Percentiles rank a stretch among this genome's conserved stretches.
phyloP scores from a whole-genome alignment of 2,797 vertebrate species.

The Mastacembelus armatus region DNA sequence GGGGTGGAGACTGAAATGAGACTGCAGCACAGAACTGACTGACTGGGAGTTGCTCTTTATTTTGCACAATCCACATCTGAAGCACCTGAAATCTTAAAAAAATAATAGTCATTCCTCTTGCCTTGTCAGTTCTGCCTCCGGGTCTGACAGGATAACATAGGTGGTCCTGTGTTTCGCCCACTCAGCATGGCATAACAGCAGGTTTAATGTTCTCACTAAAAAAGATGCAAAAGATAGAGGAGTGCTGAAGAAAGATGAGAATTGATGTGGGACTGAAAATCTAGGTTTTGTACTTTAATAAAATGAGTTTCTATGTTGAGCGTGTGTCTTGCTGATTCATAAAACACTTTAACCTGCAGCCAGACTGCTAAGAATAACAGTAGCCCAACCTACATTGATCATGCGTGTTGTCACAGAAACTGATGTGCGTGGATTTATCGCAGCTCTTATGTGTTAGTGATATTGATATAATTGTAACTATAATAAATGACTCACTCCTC shows the following conservation, averaged over 20 bases:
- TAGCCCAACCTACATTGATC: constrained; percentile 65
- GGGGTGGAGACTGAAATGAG: neutral
- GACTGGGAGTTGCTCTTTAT: neutral
- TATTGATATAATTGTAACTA: constrained; percentile 83
- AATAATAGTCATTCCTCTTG: neutral
- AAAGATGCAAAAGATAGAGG: neutral
- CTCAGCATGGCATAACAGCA: constrained; percentile 7
- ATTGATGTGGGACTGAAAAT: constrained; percentile 1
- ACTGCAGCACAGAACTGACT: neutral
- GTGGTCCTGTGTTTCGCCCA: constrained; percentile 35
- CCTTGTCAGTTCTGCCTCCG: neutral
- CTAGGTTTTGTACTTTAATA: neutral
- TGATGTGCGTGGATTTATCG: constrained; percentile 77
- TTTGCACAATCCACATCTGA: constrained; percentile 6
- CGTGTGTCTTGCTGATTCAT: constrained; percentile 46
- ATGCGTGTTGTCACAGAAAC: constrained; percentile 69
- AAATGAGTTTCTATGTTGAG: constrained; percentile 6
- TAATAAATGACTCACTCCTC: constrained; percentile 77
- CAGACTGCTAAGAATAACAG: constrained; percentile 48
- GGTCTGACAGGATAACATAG: constrained; percentile 12
- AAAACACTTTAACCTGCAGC: constrained; percentile 34
- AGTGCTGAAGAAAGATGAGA: constrained; percentile 9
- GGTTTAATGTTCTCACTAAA: neutral
- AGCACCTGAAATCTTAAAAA: neutral
- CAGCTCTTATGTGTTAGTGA: constrained; percentile 79